Evolutionary conservation across 2,113 vertebrate species (phyloP).

Genomic region (Murina feae): DNA sequence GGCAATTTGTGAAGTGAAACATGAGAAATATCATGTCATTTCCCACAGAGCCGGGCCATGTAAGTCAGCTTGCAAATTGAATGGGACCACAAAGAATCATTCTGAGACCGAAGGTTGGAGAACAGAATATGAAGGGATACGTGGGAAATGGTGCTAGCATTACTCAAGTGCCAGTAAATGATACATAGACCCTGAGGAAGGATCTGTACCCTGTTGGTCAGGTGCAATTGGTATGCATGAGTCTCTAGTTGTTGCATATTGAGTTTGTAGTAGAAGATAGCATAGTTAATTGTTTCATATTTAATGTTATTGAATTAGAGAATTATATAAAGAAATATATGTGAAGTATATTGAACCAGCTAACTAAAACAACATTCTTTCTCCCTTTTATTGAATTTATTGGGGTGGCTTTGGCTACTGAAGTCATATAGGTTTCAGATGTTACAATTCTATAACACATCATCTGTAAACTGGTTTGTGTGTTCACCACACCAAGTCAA

Average conservation of each 20-base stretch:
- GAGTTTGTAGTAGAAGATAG: not conserved
- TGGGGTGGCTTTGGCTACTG: not conserved
- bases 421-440: not conserved
- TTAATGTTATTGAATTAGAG: not conserved
- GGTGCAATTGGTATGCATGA: not conserved
- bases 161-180: not conserved
- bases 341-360: not conserved
- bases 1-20: constrained; percentile 4
- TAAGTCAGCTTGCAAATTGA: constrained; percentile 14
- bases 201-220: not conserved
- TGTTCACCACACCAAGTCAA: not conserved
- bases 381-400: not conserved
- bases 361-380: not conserved
- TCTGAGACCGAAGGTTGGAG: not conserved
- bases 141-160: not conserved
- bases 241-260: not conserved
- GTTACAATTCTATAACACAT: not conserved
- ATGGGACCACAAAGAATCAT: not conserved
- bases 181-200: not conserved
- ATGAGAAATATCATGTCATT: constrained; percentile 18
- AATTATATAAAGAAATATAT: not conserved
- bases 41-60: not conserved
- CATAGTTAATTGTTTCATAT: not conserved
- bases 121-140: not conserved
- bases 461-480: not conserved